phyloP scores from a whole-genome alignment of 2,797 vertebrate genomes.

The Balearica regulorum region DNA sequence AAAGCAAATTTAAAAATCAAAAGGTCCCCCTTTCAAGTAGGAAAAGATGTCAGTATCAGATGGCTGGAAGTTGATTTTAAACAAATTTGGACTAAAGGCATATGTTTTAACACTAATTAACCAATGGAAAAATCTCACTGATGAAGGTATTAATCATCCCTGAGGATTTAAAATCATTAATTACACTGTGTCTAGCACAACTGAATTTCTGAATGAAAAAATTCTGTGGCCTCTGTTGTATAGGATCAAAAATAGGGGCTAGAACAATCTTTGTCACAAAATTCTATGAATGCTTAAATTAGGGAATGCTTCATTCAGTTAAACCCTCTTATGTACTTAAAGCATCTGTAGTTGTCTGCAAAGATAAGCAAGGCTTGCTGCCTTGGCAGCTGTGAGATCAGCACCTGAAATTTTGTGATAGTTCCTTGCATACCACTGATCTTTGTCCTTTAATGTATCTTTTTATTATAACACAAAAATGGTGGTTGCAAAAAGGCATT shows the following conservation, averaged over 20 bases:
- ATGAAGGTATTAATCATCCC: background rate
- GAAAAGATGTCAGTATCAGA: background rate
- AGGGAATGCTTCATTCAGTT: background rate
- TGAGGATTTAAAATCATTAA: background rate
- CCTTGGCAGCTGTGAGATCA: background rate
- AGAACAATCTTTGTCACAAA: background rate
- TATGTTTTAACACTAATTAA: background rate
- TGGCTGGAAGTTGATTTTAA: background rate
- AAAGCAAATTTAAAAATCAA: conserved; percentile 2
- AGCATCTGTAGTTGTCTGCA: background rate
- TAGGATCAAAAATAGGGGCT: background rate
- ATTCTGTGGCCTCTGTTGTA: background rate
- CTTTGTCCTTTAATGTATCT: background rate
- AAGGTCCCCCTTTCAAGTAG: background rate
- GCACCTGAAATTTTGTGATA: background rate
- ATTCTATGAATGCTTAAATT: background rate
- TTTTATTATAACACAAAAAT: background rate
- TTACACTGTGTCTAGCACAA: background rate
- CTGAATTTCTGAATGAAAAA: background rate
- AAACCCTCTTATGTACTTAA: background rate
- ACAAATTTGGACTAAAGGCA: background rate
- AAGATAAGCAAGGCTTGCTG: background rate
- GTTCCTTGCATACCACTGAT: background rate
- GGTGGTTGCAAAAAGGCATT: background rate
- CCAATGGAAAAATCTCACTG: background rate